A percentile compares a stretch with the other conserved stretches of the same genome.
phyloP scores from a whole-genome alignment of 2,888 invertebrate genomes.

The Anoplius nigerrimus region DNA sequence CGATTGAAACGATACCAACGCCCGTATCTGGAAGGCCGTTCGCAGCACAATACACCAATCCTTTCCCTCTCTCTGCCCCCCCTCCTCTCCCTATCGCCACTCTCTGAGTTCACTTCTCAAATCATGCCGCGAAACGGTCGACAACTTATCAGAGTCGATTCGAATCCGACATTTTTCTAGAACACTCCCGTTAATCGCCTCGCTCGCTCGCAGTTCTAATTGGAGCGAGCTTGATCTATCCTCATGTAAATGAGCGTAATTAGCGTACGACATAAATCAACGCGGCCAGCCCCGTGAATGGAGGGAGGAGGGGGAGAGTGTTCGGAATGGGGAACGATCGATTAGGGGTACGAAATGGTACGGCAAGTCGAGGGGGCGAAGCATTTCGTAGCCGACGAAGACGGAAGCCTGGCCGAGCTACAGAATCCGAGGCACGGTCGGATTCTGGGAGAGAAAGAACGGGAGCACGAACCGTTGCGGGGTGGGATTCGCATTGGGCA shows the following conservation, averaged over 20 bases:
- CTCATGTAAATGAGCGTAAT: conserved; percentile 73
- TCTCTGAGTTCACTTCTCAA: no score
- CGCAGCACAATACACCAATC: no score
- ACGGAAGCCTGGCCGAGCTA: conserved; percentile 2
- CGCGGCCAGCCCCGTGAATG: no score
- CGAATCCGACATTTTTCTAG: no score
- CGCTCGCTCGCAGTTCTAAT: conserved; percentile 54
- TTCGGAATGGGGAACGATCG: conserved; percentile 10
- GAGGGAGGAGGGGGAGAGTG: conserved; percentile 31
- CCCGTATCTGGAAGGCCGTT: no score
- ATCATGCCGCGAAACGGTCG: no score
- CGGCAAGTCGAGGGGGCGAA: conserved; percentile 2
- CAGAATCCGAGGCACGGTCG: not conserved
- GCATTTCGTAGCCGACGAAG: conserved; percentile 13
- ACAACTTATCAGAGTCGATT: no score
- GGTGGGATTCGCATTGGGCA: conserved; percentile 66
- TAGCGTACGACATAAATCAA: conserved; percentile 72
- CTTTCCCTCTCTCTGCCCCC: no score
- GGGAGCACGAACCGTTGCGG: conserved; percentile 12
- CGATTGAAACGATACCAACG: no score
- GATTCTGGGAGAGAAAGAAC: conserved; percentile 1
- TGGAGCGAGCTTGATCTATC: conserved; percentile 65
- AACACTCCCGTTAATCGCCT: conserved; percentile 33
- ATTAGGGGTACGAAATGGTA: no score
- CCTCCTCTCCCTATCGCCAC: no score